Evolutionary conservation across 2,797 vertebrate genomes (phyloP).

Genomic region (Emys orbicularis): DNA sequence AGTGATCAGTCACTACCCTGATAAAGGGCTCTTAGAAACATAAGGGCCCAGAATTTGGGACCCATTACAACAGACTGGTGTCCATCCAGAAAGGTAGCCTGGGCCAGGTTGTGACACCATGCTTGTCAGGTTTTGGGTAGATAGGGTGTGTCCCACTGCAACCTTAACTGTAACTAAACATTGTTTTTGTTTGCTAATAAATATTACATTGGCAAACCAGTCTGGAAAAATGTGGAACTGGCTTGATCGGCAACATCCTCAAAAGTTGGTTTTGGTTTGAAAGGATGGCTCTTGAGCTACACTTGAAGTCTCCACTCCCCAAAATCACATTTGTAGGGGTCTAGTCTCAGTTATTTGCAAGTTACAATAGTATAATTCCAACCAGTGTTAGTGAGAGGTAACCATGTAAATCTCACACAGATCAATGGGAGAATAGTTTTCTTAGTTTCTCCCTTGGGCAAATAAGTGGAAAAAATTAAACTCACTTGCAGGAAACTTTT

Average conservation of each 20-base stretch:
- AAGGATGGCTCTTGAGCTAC: not conserved
- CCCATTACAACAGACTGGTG: no score
- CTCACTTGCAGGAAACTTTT: conserved; percentile 93
- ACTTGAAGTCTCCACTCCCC: not conserved
- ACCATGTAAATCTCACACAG: not conserved
- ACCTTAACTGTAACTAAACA: not conserved
- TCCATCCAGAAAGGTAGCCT: not conserved
- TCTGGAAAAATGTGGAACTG: not conserved
- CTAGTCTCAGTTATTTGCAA: not conserved
- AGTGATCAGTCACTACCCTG: no score
- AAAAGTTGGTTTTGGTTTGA: not conserved
- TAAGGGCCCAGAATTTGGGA: no score
- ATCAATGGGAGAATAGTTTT: not conserved
- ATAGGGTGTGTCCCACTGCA: not conserved
- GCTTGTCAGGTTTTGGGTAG: not conserved
- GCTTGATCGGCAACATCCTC: not conserved
- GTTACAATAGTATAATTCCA: not conserved
- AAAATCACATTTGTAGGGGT: not conserved
- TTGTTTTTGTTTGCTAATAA: not conserved
- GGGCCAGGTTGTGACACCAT: not conserved
- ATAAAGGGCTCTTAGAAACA: no score
- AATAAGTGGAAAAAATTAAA: conserved; percentile 4
- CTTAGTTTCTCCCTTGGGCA: not conserved
- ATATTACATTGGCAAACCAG: not conserved
- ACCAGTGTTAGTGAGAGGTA: not conserved